Base-by-base conservation (phyloP, 2,113 vertebrate genomes). In the Ochotona princeps region DNA sequence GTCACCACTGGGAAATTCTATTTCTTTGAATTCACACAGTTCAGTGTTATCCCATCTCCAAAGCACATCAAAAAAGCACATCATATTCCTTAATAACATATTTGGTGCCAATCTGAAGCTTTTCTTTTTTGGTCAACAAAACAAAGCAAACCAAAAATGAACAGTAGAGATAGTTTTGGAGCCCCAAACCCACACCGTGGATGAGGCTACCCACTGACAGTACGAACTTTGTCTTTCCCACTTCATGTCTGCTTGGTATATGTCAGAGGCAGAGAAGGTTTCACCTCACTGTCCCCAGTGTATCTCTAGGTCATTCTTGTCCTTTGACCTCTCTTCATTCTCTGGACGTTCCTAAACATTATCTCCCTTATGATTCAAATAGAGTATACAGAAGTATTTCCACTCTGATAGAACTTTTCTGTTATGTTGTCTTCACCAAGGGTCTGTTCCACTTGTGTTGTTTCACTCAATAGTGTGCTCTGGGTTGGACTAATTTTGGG, bases 11-110 rank as follows among this genome's bases (percentile, higher is more conserved):
- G 28, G 23, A 82, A 78, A 54, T 90, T 72, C 74, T 78, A 32
- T 85, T 81, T 76, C 51, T 73, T 87, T 93, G 47, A 74, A 69
- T 88, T 88, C 65, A 83, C 26, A 7, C 54, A 70, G 35, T 88
- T 92, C 35, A 17, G 44, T 70, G 61, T 83, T 74, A 12, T 44
- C 3, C 5, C 21, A 17, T 86, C 76, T 86, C 25, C 80, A 25
- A 13, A 21, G 49, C 7, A 60, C 8, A 44, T 21, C 76, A 61
- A 67, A 87, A 91, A 85, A n/a, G 28, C 25, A 2, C 47, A 17
- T 47, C 3, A 78, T 67, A 26, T 18, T 67, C 26, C 72, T 79
- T 75, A 57, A 83, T 25, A 70, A 20, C 10, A 76, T 67, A 57
- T 76, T 69, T 69, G 51, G 20, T 83, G 23, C 35, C 35, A 57